Evolutionary conservation across 2,888 invertebrate genomes (phyloP), one percentile per base, ranked within the genome.

Genomic region (Gisinianus flammeolus): DNA sequence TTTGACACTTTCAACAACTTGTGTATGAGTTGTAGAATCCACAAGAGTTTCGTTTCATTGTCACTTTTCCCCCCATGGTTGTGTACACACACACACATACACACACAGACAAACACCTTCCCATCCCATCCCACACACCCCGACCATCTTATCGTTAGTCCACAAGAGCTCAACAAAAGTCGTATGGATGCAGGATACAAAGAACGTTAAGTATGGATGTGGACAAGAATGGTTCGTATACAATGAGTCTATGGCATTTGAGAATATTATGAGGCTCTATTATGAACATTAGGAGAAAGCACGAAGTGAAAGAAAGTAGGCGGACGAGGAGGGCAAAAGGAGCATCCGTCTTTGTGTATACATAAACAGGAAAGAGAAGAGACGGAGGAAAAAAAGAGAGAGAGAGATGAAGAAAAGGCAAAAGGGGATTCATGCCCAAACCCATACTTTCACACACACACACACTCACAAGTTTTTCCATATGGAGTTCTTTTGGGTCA

Each of bases 401-500:
- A 52, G 54, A 70, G 54, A 26, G 19, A 54, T 44, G 66, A 30
- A n/a, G n/a, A n/a, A n/a, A n/a, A n/a, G n/a, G n/a, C n/a, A n/a
- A n/a, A n/a, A n/a, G n/a, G n/a, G n/a, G n/a, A n/a, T n/a, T n/a
- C n/a, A n/a, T n/a, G n/a, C n/a, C n/a, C n/a, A n/a, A n/a, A n/a
- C n/a, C n/a, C n/a, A n/a, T n/a, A n/a, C n/a, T n/a, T n/a, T n/a
- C n/a, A n/a, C n/a, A n/a, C n/a, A 22, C 24, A 8, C 2, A 58
- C 58, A 69, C 12, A 69, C 24, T 52, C n/a, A 22, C 44, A 52
- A 69, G 52, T 26, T 69, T 26, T 30, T 62, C 73, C 73, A 73
- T 73, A 73, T 62, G 73, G 73, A 73, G 31, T 68, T 68, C 33
- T 73, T 35, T 24, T 24, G 19, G 64, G 73, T 54, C 74, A 74